A percentile compares a stretch with the other conserved stretches of the same genome.
phyloP scores from a whole-genome alignment of 2,113 vertebrate species.

The Chaetodon trifascialis region DNA sequence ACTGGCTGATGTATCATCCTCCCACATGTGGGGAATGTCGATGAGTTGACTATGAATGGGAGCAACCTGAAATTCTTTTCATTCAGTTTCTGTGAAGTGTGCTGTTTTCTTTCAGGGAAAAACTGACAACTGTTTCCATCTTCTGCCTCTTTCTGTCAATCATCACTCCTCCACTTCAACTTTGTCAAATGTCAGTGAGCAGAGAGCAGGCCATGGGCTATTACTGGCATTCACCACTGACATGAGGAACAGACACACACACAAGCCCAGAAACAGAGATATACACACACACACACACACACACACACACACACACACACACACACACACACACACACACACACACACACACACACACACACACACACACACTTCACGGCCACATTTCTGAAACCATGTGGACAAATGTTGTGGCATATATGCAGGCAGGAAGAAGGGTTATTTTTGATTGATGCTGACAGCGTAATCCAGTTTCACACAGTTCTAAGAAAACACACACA shows the following conservation, averaged over 20 bases:
- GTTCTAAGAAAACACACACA: slow-evolving; percentile 5
- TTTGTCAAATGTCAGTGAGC: slow-evolving; percentile 67
- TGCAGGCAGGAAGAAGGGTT: slow-evolving; percentile 22
- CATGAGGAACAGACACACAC: slow-evolving; percentile 25
- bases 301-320: background rate
- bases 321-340: background rate
- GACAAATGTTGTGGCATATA: slow-evolving; percentile 36
- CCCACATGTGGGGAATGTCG: background rate
- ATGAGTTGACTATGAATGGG: slow-evolving; percentile 2
- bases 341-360: slow-evolving; percentile 22
- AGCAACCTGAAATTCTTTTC: background rate
- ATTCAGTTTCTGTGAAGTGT: slow-evolving; percentile 14
- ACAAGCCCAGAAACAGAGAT: background rate
- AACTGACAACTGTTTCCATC: slow-evolving; percentile 33
- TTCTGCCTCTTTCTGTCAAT: slow-evolving; percentile 50
- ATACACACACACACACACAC: background rate
- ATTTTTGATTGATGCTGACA: slow-evolving; percentile 53
- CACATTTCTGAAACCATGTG: slow-evolving; percentile 4
- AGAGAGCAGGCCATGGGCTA: slow-evolving; percentile 56
- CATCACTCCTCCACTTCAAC: slow-evolving; percentile 32
- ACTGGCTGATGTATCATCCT: background rate
- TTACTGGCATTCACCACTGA: slow-evolving; percentile 59
- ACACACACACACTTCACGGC: slow-evolving; percentile 8
- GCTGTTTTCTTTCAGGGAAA: slow-evolving; percentile 33
- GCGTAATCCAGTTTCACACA: slow-evolving; percentile 39